These are phyloP conservation scores for Patella caerulea DNA, from an alignment of 2,888 invertebrate genomes.

Conservation along the genomic window DNA sequence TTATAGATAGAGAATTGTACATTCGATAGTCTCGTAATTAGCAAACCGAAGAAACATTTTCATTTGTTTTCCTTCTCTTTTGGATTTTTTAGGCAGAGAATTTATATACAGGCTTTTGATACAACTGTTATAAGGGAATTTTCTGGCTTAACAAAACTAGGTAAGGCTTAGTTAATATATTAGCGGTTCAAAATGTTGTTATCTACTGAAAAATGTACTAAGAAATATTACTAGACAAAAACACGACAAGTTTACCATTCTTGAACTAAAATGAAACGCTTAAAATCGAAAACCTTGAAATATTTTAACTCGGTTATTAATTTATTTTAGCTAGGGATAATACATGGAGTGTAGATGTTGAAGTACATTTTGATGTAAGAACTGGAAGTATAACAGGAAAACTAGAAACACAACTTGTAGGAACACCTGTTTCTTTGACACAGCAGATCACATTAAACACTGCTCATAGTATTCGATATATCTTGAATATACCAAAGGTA, in stretches of 20 bases:
- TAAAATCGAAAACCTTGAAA: too few species aligned
- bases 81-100: slow-evolving; percentile 77
- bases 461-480: slow-evolving; percentile 24
- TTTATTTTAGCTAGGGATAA: slow-evolving; percentile 37
- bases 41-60: too few species aligned
- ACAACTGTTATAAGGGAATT: slow-evolving; percentile 79
- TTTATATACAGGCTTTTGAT: slow-evolving; percentile 79
- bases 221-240: too few species aligned
- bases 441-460: slow-evolving; percentile 33
- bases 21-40: too few species aligned
- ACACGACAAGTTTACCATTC: too few species aligned
- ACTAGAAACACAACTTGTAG: slow-evolving; percentile 39
- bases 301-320: too few species aligned
- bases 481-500: slow-evolving; percentile 38
- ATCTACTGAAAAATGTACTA: too few species aligned
- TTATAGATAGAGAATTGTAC: too few species aligned
- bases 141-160: slow-evolving; percentile 68
- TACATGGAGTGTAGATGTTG: slow-evolving; percentile 44
- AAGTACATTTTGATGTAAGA: slow-evolving; percentile 39
- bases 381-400: slow-evolving; percentile 32
- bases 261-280: too few species aligned
- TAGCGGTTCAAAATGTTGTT: too few species aligned
- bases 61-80: too few species aligned
- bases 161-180: slow-evolving; percentile 30
- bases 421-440: slow-evolving; percentile 35